Conservation (phyloP, 2,888 invertebrate species). For the Aromia moschata region DNA sequence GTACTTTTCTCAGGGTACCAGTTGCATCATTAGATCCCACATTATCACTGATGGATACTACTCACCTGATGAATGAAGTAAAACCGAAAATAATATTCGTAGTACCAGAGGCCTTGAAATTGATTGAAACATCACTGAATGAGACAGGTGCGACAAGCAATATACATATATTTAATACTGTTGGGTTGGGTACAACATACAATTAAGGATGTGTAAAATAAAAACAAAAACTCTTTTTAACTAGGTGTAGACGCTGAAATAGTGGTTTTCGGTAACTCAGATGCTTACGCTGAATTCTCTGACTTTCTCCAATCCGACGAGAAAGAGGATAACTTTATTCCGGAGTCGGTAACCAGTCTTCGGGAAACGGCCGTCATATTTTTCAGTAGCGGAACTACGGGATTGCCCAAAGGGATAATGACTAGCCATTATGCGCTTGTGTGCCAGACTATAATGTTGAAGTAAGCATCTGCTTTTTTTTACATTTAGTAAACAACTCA, state of each 20-base stretch:
- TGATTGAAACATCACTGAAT: slow-evolving; percentile 47
- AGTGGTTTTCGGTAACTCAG: slow-evolving; percentile 49
- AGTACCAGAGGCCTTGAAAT: slow-evolving; percentile 42
- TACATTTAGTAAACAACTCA: not conserved
- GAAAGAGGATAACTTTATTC: slow-evolving; percentile 49
- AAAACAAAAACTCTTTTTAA: not conserved
- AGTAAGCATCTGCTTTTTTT: slow-evolving; percentile 41
- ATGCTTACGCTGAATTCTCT: slow-evolving; percentile 38
- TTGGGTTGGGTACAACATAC: too few species aligned
- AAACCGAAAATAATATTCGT: slow-evolving; percentile 54
- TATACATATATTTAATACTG: too few species aligned
- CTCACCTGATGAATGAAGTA: slow-evolving; percentile 47
- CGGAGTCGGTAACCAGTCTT: slow-evolving; percentile 32
- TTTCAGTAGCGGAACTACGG: slow-evolving; percentile 58
- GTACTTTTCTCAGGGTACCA: slow-evolving; percentile 61
- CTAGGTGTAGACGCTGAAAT: slow-evolving; percentile 44
- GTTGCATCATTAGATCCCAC: slow-evolving; percentile 52
- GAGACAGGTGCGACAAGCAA: slow-evolving; percentile 41
- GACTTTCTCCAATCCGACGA: slow-evolving; percentile 46
- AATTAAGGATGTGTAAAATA: too few species aligned
- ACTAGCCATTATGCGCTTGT: slow-evolving; percentile 45
- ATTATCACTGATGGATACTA: slow-evolving; percentile 46
- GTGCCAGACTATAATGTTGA: slow-evolving; percentile 32
- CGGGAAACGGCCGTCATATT: slow-evolving; percentile 48
- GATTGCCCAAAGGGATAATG: slow-evolving; percentile 57